Evolutionary conservation across 1,140 invertebrate genomes (phyloP).

Genomic region (Eriosoma lanigerum): DNA sequence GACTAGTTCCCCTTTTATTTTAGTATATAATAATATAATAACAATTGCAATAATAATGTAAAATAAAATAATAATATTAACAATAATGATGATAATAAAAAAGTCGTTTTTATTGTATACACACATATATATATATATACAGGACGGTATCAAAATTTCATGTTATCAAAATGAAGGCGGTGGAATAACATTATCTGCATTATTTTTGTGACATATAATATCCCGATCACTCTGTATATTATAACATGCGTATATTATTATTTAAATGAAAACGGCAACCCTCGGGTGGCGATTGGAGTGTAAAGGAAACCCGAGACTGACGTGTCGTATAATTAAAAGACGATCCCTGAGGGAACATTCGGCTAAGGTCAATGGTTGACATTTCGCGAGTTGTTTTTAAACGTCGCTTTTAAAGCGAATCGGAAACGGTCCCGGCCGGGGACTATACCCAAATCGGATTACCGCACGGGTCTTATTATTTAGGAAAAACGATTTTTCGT

Average conservation of each 20-base stretch:
- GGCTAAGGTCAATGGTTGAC: conserved; percentile 49
- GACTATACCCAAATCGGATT: conserved; percentile 30
- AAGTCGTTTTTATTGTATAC: neutral
- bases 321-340: conserved; percentile 51
- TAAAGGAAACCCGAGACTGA: conserved; percentile 47
- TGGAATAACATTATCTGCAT: too few relatives aligned
- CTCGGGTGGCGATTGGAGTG: conserved; percentile 15
- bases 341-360: conserved; percentile 33
- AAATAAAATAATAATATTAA: neutral
- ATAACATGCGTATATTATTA: neutral
- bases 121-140: neutral
- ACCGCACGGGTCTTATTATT: conserved; percentile 21
- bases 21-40: neutral
- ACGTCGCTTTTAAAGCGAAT: conserved; percentile 51
- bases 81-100: neutral
- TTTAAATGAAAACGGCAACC: conserved; percentile 46
- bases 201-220: too few relatives aligned
- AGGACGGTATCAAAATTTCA: neutral
- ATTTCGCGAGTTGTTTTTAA: conserved; percentile 46
- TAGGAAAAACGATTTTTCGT: neutral
- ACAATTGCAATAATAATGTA: neutral
- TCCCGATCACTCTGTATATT: neutral
- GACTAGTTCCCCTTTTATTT: neutral
- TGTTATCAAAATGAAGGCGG: too few relatives aligned
- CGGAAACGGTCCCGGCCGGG: conserved; percentile 47